These are phyloP conservation scores for Paraescarpia echinospica DNA, from an alignment of 1,140 invertebrate genomes.

Conservation along the genomic window DNA sequence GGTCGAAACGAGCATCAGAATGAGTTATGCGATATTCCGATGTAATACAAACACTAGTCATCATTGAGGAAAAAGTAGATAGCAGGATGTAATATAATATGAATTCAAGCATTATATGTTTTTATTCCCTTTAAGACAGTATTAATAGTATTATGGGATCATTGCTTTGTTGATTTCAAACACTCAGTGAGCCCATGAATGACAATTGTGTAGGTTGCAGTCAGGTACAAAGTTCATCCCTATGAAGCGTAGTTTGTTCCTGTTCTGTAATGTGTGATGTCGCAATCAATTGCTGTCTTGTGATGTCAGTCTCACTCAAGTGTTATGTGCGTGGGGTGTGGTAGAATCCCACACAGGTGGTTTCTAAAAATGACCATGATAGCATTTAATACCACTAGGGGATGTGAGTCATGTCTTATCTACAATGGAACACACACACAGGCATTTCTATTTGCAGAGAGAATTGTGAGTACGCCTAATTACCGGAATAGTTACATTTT, in stretches of 20 bases:
- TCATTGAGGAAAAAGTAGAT: too few species aligned
- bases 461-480: too few species aligned
- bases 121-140: too few species aligned
- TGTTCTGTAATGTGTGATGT: neutral
- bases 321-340: neutral
- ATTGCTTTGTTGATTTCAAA: neutral
- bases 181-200: neutral
- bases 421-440: neutral
- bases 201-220: neutral
- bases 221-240: neutral
- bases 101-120: too few species aligned
- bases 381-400: neutral
- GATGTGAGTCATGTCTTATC: neutral
- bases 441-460: neutral
- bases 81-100: too few species aligned
- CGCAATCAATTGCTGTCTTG: too few species aligned
- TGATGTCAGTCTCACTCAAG: neutral
- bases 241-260: neutral
- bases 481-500: neutral
- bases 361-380: neutral
- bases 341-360: neutral
- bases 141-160: too few species aligned
- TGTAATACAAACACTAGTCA: too few species aligned
- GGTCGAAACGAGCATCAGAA: too few species aligned
- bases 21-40: too few species aligned